Evolutionary conservation across 2,113 vertebrate species (phyloP).

Genomic region (Oophaga pumilio): DNA sequence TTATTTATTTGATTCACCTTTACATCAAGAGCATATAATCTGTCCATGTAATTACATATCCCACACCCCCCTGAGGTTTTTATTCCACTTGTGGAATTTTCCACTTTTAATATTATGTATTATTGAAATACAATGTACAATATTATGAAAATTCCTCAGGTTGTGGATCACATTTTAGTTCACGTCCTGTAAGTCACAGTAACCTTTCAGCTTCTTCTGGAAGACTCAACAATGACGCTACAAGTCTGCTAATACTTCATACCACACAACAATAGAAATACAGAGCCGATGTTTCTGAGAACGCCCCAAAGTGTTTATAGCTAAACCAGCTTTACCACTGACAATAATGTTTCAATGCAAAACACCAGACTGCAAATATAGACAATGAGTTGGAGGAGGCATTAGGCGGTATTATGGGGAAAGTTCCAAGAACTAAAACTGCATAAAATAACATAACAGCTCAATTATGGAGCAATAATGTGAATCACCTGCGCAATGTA

Average conservation of each 20-base stretch:
- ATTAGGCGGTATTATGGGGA: not conserved
- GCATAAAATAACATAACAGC: not conserved
- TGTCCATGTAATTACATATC: too few relatives aligned
- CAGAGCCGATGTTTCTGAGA: not conserved
- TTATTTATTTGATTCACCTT: too few relatives aligned
- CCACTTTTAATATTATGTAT: too few relatives aligned
- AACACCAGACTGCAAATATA: slow-evolving; percentile 2
- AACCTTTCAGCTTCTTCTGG: not conserved
- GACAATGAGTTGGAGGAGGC: not conserved
- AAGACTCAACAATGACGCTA: not conserved
- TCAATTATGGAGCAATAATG: not conserved
- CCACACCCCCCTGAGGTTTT: too few relatives aligned
- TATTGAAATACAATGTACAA: too few relatives aligned
- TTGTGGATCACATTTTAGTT: not conserved
- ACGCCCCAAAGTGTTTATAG: not conserved
- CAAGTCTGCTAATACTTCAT: not conserved
- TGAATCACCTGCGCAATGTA: not conserved
- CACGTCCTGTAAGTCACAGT: not conserved
- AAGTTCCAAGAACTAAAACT: not conserved
- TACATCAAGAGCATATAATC: too few relatives aligned
- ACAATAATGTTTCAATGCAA: not conserved
- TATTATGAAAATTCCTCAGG: too few relatives aligned
- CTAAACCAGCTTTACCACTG: not conserved
- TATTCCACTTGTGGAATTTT: too few relatives aligned
- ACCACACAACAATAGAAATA: not conserved